Evolutionary conservation across 2,113 vertebrate genomes (phyloP).

Genomic region (Bothrops jararaca): DNA sequence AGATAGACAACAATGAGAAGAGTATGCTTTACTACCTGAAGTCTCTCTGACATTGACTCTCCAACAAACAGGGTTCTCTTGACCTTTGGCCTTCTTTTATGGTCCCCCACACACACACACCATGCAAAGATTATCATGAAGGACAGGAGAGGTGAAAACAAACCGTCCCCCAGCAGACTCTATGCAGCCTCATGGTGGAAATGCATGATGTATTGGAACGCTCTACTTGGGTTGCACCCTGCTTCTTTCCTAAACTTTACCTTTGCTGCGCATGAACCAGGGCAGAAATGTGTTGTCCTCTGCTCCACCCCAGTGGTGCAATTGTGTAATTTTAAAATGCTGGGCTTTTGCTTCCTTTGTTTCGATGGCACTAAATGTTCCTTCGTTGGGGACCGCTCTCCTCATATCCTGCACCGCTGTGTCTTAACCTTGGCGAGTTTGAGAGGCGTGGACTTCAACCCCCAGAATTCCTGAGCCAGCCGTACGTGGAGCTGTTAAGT

Average conservation of each 20-base stretch:
- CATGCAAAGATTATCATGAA: not conserved
- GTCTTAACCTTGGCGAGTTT: not conserved
- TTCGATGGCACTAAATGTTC: not conserved
- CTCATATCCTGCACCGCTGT: not conserved
- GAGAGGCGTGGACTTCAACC: not conserved
- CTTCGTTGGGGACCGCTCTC: not conserved
- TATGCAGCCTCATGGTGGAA: not conserved
- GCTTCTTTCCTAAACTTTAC: not conserved
- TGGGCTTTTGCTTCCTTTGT: not conserved
- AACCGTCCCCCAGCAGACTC: too few relatives aligned
- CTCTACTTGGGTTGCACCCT: too few relatives aligned
- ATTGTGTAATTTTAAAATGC: not conserved
- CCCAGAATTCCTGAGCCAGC: not conserved
- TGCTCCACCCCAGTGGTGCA: not conserved
- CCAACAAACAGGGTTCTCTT: not conserved
- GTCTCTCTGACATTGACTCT: not conserved
- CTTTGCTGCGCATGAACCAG: not conserved
- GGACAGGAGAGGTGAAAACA: not conserved
- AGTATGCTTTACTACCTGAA: not conserved
- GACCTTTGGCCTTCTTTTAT: not conserved
- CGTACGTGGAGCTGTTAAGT: too few relatives aligned
- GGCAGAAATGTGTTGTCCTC: not conserved
- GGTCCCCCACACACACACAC: not conserved
- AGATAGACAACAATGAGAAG: not conserved
- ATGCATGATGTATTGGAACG: not conserved